Conservation (phyloP, 2,113 vertebrate genomes). For the Antennarius striatus region DNA sequence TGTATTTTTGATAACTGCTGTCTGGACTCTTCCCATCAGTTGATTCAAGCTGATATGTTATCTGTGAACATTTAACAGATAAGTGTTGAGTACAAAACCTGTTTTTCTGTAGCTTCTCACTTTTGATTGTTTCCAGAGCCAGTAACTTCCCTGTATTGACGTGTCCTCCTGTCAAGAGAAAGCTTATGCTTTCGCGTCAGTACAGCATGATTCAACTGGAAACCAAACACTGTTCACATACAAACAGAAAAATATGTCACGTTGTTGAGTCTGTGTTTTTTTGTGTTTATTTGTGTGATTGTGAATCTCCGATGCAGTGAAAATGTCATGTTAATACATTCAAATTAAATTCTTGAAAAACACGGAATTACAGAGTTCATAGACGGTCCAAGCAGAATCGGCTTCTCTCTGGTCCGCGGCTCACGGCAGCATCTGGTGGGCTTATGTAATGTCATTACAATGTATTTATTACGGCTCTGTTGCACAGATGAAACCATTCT, state of each 20-base stretch:
- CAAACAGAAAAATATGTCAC: neutral
- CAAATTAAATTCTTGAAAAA: slow-evolving; percentile 64
- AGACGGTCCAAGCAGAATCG: slow-evolving; percentile 31
- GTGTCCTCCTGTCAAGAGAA: neutral
- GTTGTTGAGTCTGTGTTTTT: neutral
- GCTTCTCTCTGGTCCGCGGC: slow-evolving; percentile 51
- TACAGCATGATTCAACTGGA: neutral
- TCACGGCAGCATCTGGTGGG: slow-evolving; percentile 51
- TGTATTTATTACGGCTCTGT: slow-evolving; percentile 66
- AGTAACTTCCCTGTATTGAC: neutral
- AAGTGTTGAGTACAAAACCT: neutral
- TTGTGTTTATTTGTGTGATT: slow-evolving; percentile 24
- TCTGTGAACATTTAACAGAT: neutral
- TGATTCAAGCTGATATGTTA: slow-evolving; percentile 7
- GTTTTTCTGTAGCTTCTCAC: neutral
- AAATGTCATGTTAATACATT: slow-evolving; percentile 4
- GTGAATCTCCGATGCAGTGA: slow-evolving; percentile 30
- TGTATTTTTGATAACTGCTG: slow-evolving; percentile 31
- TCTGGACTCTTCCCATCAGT: slow-evolving; percentile 13
- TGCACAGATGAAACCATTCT: slow-evolving; percentile 57
- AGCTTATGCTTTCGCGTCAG: neutral
- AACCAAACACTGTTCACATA: too few species aligned
- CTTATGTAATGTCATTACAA: slow-evolving; percentile 72
- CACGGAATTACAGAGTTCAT: slow-evolving; percentile 38
- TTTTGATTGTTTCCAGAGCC: slow-evolving; percentile 3